Evolutionary conservation across 2,888 invertebrate genomes (phyloP).

Genomic region (Andrena haemorrhoa): DNA sequence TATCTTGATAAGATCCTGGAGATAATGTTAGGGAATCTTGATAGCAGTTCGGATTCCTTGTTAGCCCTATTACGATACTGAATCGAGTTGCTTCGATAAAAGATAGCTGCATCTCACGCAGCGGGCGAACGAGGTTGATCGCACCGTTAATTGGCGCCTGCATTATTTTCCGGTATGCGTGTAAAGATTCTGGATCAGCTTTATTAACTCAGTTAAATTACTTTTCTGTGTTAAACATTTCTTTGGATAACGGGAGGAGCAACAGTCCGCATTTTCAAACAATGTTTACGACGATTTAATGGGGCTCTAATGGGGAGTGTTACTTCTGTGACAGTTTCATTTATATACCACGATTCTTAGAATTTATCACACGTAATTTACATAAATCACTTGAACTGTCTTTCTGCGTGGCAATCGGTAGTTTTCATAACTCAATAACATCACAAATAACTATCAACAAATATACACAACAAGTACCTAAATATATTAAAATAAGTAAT

Average conservation of each 20-base stretch:
- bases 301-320: not conserved
- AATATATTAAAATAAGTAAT: too few species aligned
- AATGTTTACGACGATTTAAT: not conserved
- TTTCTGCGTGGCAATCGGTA: too few species aligned
- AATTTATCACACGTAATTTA: not conserved
- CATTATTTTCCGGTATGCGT: not conserved
- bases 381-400: too few species aligned
- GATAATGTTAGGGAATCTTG: not conserved
- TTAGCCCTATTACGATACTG: not conserved
- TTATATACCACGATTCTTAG: not conserved
- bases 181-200: not conserved
- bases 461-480: too few species aligned
- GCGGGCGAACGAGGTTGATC: not conserved
- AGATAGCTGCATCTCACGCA: not conserved
- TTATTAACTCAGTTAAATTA: not conserved
- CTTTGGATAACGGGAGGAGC: too few species aligned
- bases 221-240: not conserved
- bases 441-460: too few species aligned
- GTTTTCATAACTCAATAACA: too few species aligned
- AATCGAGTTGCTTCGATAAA: conserved; percentile 6
- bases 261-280: not conserved
- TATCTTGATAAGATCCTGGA: not conserved
- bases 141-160: not conserved
- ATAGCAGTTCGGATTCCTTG: not conserved
- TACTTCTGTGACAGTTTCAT: not conserved